Conservation (phyloP, 2,888 invertebrate species). For the Bugula neritina region DNA sequence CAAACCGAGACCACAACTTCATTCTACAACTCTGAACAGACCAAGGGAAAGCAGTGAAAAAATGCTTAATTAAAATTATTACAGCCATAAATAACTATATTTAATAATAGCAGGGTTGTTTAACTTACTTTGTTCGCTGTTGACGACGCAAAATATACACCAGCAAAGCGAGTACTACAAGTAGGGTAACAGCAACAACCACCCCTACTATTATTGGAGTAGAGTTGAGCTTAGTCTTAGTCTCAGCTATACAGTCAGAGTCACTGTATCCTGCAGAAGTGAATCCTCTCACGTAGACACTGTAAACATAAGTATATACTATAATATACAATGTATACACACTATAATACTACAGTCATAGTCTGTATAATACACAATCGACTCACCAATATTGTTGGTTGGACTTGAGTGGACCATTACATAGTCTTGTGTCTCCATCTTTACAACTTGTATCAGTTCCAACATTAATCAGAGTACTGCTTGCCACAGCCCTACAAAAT, state of each 20-base stretch:
- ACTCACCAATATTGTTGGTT: not conserved
- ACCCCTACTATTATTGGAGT: not conserved
- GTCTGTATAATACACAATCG: too few species aligned
- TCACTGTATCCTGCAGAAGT: conserved; percentile 2
- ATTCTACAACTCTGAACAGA: too few species aligned
- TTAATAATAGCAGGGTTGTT: too few species aligned
- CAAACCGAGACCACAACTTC: too few species aligned
- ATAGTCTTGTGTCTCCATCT: not conserved
- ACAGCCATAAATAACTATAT: too few species aligned
- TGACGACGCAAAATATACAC: not conserved
- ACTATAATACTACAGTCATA: too few species aligned
- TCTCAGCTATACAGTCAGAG: not conserved
- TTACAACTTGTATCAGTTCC: not conserved
- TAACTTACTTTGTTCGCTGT: too few species aligned
- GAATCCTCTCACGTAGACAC: conserved; percentile 15
- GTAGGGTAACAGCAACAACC: not conserved
- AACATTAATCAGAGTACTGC: not conserved
- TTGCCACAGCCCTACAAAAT: too few species aligned
- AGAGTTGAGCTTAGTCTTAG: not conserved
- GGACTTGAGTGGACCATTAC: not conserved
- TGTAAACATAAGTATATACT: not conserved
- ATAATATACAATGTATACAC: too few species aligned
- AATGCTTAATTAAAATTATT: too few species aligned
- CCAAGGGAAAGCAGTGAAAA: too few species aligned
- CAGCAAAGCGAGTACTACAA: not conserved